Base-by-base conservation (phyloP, 2,797 vertebrate species). In the Nannoperca australis region DNA sequence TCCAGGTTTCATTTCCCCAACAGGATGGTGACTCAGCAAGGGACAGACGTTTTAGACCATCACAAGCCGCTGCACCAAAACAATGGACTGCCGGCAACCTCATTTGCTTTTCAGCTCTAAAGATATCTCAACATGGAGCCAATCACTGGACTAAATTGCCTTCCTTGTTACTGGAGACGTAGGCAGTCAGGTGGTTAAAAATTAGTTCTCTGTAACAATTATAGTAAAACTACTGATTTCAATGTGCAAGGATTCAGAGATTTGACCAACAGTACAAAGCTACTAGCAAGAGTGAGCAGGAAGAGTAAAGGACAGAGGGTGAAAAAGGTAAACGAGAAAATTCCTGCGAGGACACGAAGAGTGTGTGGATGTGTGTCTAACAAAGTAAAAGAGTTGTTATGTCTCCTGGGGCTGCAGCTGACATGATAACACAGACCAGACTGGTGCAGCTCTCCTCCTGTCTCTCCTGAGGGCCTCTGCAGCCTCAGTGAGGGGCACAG, bases 11-110 rank as follows among this genome's bases (percentile, higher is more conserved):
- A 92, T 92, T 94, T 95, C 86, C 92, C 67, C 36, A 58, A 87
- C 92, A 92, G 92, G 94, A 93, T 88, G 88, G 89, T 90, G 90
- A 93, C 89, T 94, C 92, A 89, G 92, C 91, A 89, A 59, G 56
- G 74, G 72, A 76, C 79, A 76, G 84, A 80, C 7, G 34, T 77
- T 85, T 85, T 47, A 84, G 69, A 85, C 79, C 86, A 76, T 89
- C 86, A 66, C 76, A 72, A 84, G 61, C 70, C 58, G 61, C 53
- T 54, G 47, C 72, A 65, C 47, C 70, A 79, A 87, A 92, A 92
- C 89, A 90, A 91, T 84, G 67, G 75, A 7, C 15, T 3, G 61
- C 36, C 63, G 45, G 63, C 63, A 44, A 45, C 62, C 51, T 56
- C 30, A 5, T 73, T 44, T 40, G n/a, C 51, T 68, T 65, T 34